A percentile compares a stretch with the other conserved stretches of the same genome.
Conservation (phyloP, 2,797 vertebrate genomes). For the Thalassophryne amazonica region DNA sequence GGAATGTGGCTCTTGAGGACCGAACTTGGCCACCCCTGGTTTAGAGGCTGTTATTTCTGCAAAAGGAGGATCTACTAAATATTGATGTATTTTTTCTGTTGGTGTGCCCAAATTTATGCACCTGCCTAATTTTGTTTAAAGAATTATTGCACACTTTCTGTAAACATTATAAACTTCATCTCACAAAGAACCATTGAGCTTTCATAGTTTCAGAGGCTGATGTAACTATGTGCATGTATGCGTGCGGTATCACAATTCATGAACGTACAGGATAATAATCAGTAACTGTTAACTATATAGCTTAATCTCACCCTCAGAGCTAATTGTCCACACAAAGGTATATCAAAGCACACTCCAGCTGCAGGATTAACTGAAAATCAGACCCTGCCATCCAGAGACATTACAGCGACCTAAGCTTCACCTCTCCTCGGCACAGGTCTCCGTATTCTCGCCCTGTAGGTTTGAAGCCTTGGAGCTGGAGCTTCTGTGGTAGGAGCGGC, state of each 20-base stretch:
- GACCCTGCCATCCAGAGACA: conserved; percentile 2
- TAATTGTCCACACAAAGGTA: conserved; percentile 42
- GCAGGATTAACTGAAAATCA: conserved; percentile 17
- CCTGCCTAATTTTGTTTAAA: too few relatives aligned
- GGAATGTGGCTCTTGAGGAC: too few relatives aligned
- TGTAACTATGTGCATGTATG: not conserved
- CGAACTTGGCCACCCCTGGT: too few relatives aligned
- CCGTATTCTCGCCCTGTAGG: conserved; percentile 17
- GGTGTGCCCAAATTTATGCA: too few relatives aligned
- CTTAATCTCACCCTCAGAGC: conserved; percentile 55
- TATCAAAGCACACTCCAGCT: conserved; percentile 52
- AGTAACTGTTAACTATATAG: conserved; percentile 31
- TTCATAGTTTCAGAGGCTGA: not conserved
- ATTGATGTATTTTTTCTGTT: too few relatives aligned
- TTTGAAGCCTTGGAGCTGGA: conserved; percentile 20
- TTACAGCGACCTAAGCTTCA: conserved; percentile 18
- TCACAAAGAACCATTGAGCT: conserved; percentile 3
- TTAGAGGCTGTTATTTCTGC: too few relatives aligned
- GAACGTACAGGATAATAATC: conserved; percentile 32
- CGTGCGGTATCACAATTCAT: conserved; percentile 16
- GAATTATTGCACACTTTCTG: too few relatives aligned
- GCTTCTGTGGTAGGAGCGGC: conserved; percentile 35
- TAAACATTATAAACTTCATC: too few relatives aligned
- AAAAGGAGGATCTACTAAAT: too few relatives aligned
- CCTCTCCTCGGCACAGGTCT: conserved; percentile 19